Evolutionary conservation across 1,140 invertebrate genomes (phyloP), one percentile per base, ranked within the genome.

Genomic region (Berghia stephanieae): DNA sequence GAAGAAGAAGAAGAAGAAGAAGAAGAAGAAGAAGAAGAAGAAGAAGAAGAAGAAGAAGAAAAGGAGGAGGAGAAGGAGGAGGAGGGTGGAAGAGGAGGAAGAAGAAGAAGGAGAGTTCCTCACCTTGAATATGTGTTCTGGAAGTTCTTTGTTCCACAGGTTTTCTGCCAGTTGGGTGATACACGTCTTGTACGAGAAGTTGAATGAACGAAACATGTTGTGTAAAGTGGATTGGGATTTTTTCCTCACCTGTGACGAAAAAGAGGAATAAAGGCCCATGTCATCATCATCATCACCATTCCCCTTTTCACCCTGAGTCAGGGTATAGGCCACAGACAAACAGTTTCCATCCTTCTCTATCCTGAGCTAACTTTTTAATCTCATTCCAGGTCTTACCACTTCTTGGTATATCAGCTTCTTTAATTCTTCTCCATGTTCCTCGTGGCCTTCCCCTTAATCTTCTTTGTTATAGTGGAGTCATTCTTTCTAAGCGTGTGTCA

Each of bases 81-180:
- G 4, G 24, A 6, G 31, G 18, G 34, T 13, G 34, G 24, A 49
- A 6, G 44, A 6, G 36, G 21, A 44, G 36, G 43, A 72, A 46
- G 5, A 46, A 72, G 46, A 44, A n/a, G n/a, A 24, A 71, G 40
- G 24, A n/a, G 40, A 43, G n/a, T 27, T 16, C 78, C 79, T 82
- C 85, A 91, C 92, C 90, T 96, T 95, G 78, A 95, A 93, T 60
- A 92, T 91, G 82, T 95, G 93, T 80, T 88, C 83, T 83, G 93
- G 86, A 67, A 90, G 85, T 49, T 91, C 90, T 1, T 92, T 90
- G 87, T 94, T 91, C 24, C 87, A 81, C 8, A 96, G 87, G 75
- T 92, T 91, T 42, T 92, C 87, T 4, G 93, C 83, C 24, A 96
- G 86, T 49, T 91, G 85, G 13, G 92, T 91, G 21, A 93, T 80